Percentiles rank a stretch among this genome's conserved stretches.
These are phyloP conservation scores for Ommatoiulus sabulosus DNA, from an alignment of 2,888 invertebrate genomes.

Conservation along the genomic window DNA sequence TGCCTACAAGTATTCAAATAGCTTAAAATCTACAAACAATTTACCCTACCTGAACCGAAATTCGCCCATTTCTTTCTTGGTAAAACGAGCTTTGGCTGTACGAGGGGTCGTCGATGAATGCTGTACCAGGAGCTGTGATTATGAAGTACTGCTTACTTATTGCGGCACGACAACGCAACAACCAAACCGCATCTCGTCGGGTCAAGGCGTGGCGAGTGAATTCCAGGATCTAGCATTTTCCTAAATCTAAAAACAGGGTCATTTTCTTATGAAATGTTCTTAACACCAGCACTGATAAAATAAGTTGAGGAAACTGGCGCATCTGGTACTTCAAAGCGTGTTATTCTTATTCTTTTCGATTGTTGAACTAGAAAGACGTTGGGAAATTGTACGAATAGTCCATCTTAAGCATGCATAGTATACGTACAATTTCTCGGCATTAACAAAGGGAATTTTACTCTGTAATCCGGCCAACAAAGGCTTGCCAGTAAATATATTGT, in stretches of 20 bases:
- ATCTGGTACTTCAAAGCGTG: neutral
- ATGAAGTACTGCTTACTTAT: neutral
- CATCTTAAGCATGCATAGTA: neutral
- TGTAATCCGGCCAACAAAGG: slow-evolving; percentile 13
- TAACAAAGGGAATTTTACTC: neutral
- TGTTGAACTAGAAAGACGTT: neutral
- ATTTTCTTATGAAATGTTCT: neutral
- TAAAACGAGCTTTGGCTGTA: slow-evolving; percentile 21
- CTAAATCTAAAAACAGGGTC: slow-evolving; percentile 23
- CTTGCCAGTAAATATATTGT: neutral
- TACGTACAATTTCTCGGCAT: neutral
- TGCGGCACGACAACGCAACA: neutral
- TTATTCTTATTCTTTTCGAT: neutral
- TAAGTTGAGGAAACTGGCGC: neutral
- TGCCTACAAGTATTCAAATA: neutral
- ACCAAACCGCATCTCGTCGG: neutral
- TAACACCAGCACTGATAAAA: neutral
- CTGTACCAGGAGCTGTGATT: neutral
- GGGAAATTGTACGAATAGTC: neutral
- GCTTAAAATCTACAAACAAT: neutral
- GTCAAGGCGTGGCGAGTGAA: neutral
- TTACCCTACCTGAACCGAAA: neutral
- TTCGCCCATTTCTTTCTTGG: slow-evolving; percentile 7
- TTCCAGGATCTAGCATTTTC: slow-evolving; percentile 30
- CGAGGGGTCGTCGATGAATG: slow-evolving; percentile 17